Evolutionary conservation across 2,888 invertebrate species (phyloP), one percentile per base, ranked within the genome.

Genomic region (Tiphia femorata): DNA sequence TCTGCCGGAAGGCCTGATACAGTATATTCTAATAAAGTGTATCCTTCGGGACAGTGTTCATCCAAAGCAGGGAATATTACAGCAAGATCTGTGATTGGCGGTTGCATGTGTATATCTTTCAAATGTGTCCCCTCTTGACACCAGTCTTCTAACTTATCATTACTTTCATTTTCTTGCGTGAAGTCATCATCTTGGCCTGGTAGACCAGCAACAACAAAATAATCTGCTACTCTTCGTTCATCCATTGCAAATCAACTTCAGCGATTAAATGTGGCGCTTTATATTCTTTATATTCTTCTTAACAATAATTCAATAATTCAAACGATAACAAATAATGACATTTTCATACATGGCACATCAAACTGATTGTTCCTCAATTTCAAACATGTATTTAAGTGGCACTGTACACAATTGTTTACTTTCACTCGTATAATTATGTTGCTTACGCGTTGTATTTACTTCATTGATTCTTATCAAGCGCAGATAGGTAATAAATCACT

Each of bases 171-270:
- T 55, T 91, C 86, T 77, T 92, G 90, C 20, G 25, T 44, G 8
- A 62, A 61, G 19, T 80, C 76, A 44, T 77, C 72, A 51, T 79
- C 80, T 49, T 82, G 80, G 2, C 73, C 82, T 12, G 96, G 94
- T 82, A 98, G 87, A 21, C 98, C 98, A 79, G 98, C 97, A 61
- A 98, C 94, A 69, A 99, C 97, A 87, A 99, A 99, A 86, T 98
- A 98, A 86, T 99, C 98, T 19, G 96, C 97, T 63, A 98, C 94
- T 84, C 92, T 88, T 79, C 91, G 88, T 76, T 94, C 94, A 81
- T 94, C 94, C 94, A 94, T 94, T 69, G 16, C 48, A 2, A 23
- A 19, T 23, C 16, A 8, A 7, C 0, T 6, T 29, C 2, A 7
- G 19, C 37, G n/a, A 23, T 43, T 20, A 30, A 17, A n/a, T n/a